Evolutionary conservation across 2,888 invertebrate genomes (phyloP), one percentile per base, ranked within the genome.

Genomic region (Metellina segmentata): DNA sequence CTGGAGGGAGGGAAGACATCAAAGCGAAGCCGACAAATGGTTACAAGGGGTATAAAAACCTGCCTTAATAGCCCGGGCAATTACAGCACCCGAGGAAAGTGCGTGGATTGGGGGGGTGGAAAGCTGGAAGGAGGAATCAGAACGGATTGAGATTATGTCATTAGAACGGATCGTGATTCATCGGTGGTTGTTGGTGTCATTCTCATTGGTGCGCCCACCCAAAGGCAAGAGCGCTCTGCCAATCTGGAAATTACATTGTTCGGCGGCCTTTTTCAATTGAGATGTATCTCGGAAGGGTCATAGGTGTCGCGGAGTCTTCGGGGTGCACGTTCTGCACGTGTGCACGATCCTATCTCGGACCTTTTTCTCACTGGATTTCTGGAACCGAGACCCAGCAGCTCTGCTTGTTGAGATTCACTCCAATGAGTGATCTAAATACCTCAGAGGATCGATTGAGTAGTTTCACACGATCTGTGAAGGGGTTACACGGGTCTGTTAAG

Each of bases 91-190:
- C 7, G 8, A 34, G 34, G n/a, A 52, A 51, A 34, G 1, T 16
- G 13, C 16, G 79, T 9, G 49, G 52, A 77, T 77, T 77, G 52
- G n/a, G 52, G 61, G 53, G 19, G 16, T 61, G 61, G 69, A 79
- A 79, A 79, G 52, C 13, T n/a, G 19, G 61, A 61, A 20, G 34
- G 13, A 61, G 13, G 61, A 61, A 16, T 61, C 61, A 61, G 61
- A 61, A 77, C 77, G 75, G 51, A 72, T 19, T n/a, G 74, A 52
- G 83, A 89, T 89, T 89, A 85, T 90, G 85, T 90, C 90, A 90
- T 90, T 90, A 90, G 34, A 20, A 11, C 8, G 19, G 53, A 77
- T 83, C 89, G 85, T 90, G 90, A 85, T 82, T 81, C 70, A 61
- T 61, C 81, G 53, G 81, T 34, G 75, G 52, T 13, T 79, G 34